Evolutionary conservation across 2,888 invertebrate species (phyloP).

Genomic region (Cryptocheilus praepositus): DNA sequence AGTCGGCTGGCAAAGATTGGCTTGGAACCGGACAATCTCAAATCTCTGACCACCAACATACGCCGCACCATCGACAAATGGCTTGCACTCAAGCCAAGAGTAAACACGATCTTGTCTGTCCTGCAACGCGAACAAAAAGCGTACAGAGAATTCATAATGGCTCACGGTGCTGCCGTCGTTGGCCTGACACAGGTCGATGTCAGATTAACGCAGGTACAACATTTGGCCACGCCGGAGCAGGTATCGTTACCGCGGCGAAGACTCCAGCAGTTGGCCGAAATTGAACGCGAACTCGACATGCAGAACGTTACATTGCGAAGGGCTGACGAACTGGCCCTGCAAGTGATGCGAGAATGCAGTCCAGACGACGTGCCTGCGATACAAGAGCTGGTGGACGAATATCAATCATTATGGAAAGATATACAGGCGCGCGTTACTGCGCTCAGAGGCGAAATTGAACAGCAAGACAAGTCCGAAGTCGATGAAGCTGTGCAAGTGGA

Average conservation of each 20-base stretch:
- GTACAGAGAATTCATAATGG: constrained; percentile 82
- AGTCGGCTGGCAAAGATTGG: constrained; percentile 82
- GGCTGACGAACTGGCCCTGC: constrained; percentile 79
- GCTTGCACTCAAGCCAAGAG: constrained; percentile 80
- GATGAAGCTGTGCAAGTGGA: constrained; percentile 83
- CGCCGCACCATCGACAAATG: constrained; percentile 80
- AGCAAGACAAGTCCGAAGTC: constrained; percentile 71
- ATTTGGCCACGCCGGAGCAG: constrained; percentile 77
- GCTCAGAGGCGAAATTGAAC: constrained; percentile 72
- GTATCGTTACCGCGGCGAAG: constrained; percentile 73
- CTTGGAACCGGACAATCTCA: constrained; percentile 82
- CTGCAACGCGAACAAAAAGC: constrained; percentile 79
- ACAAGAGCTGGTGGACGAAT: constrained; percentile 81
- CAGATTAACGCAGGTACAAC: constrained; percentile 82
- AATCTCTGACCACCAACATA: constrained; percentile 79
- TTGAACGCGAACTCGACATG: constrained; percentile 78
- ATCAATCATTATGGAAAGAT: constrained; percentile 80
- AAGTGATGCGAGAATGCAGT: constrained; percentile 78
- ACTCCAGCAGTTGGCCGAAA: constrained; percentile 75
- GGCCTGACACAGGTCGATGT: constrained; percentile 84
- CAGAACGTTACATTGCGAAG: constrained; percentile 77
- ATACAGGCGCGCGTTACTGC: constrained; percentile 77
- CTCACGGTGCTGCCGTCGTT: constrained; percentile 84
- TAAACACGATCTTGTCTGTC: constrained; percentile 78
- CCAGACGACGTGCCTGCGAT: constrained; percentile 78